Percentiles rank a stretch among this genome's conserved stretches.
Evolutionary conservation across 2,888 invertebrate genomes (phyloP).

Genomic region (Dilophus febrilis): DNA sequence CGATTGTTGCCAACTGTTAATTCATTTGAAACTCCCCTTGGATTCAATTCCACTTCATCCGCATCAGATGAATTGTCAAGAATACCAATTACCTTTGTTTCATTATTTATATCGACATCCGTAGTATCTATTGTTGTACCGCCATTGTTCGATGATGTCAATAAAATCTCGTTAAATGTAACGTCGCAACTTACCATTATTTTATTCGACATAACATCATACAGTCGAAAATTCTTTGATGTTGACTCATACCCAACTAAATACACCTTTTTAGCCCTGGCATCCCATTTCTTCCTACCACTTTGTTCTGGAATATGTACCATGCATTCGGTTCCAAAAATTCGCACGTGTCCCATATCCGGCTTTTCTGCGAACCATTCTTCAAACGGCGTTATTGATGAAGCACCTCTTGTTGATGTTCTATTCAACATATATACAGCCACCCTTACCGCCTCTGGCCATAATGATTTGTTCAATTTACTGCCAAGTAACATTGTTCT

Average conservation of each 20-base stretch:
- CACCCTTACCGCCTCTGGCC: slow-evolving; percentile 15
- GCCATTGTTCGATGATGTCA: too few relatives aligned
- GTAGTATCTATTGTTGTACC: too few relatives aligned
- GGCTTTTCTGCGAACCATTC: neutral
- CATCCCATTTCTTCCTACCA: neutral
- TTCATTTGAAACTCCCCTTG: neutral
- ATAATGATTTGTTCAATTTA: slow-evolving; percentile 11
- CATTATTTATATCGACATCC: neutral
- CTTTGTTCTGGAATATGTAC: neutral
- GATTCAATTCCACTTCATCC: neutral
- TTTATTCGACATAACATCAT: neutral
- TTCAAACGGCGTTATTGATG: neutral
- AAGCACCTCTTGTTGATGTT: neutral
- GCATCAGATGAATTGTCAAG: too few relatives aligned
- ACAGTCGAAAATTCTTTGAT: neutral
- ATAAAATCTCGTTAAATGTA: neutral
- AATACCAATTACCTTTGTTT: neutral
- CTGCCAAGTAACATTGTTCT: slow-evolving; percentile 14
- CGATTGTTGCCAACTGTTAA: neutral
- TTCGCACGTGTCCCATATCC: neutral
- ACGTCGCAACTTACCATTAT: neutral
- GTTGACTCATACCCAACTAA: neutral
- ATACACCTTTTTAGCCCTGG: neutral
- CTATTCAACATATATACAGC: slow-evolving; percentile 14
- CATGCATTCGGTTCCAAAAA: neutral